Evolutionary conservation across 2,113 vertebrate genomes (phyloP), one percentile per base, ranked within the genome.

Genomic region (Psilopsiagon aymara): DNA sequence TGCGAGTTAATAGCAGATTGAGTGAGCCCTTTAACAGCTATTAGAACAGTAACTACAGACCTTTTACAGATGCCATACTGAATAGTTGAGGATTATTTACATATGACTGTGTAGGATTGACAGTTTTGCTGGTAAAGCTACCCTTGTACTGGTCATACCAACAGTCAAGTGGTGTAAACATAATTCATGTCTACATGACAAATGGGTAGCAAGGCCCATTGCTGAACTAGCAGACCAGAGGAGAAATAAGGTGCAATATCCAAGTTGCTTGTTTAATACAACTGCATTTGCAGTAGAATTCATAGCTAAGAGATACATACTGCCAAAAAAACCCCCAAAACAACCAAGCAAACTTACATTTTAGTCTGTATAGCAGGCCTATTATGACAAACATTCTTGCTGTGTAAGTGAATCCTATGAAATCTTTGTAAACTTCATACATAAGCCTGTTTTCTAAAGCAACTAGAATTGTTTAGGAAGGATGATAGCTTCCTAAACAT

Each of bases 71-170:
- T 2, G 8, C 4, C 6, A 9, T 57, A 18, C 55, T 89, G 60
- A 70, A 43, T 47, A 57, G 63, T n/a, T 43, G 35, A 78, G 67
- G 18, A n/a, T 70, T 94, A 77, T 92, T 96, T 96, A 69, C 89
- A 90, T 83, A 44, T 87, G 88, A 90, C 44, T 95, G 66, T 62
- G 64, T 57, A 10, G 74, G 62, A 3, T 76, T 49, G 44, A 27
- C 28, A 62, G 25, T 14, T 69, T 74, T 33, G 4, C 52, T 16
- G 33, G 67, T 41, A 88, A 88, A 85, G 37, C 67, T 79, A 25
- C 44, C 13, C 14, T 62, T 47, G 3, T 62, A 11, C 5, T 17
- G 70, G 24, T 43, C 4, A 12, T 33, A 20, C 20, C 31, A 59
- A 10, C 41, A 9, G 44, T 33, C 29, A 52, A 13, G 43, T 21